A percentile compares a stretch with the other conserved stretches of the same genome.
Conservation (phyloP, 1,140 invertebrate species). For the Ruditapes philippinarum region DNA sequence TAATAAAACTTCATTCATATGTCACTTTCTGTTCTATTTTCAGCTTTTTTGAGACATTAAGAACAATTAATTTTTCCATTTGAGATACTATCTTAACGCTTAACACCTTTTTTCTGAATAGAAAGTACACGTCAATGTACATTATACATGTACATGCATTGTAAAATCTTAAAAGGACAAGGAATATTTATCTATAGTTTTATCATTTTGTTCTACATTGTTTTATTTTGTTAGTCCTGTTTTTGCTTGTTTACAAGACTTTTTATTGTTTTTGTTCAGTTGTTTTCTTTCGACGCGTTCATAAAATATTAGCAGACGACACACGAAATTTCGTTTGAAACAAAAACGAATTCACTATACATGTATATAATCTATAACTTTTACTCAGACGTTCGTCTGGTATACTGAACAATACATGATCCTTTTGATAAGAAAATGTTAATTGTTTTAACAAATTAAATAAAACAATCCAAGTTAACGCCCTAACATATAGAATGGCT, state of each 20-base stretch:
- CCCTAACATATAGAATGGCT: neutral
- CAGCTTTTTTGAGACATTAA: no score
- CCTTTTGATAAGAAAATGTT: neutral
- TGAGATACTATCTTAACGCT: no score
- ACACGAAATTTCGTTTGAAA: neutral
- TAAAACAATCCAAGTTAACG: constrained; percentile 36
- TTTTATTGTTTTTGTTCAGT: neutral
- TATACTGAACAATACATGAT: neutral
- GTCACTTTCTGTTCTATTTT: no score
- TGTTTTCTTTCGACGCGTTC: neutral
- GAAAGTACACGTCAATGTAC: no score
- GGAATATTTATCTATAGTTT: neutral
- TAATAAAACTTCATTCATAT: no score
- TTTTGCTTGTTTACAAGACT: neutral
- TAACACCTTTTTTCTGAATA: no score
- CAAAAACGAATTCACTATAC: constrained; percentile 1
- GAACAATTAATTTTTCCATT: no score
- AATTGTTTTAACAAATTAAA: constrained; percentile 35
- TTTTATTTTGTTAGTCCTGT: neutral
- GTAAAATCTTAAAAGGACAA: no score
- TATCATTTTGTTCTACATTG: neutral
- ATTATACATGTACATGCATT: no score
- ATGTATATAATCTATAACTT: no score
- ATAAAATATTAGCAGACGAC: neutral
- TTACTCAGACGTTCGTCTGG: neutral